Evolutionary conservation across 2,888 invertebrate species (phyloP).

Genomic region (Cheiracanthium punctorium): DNA sequence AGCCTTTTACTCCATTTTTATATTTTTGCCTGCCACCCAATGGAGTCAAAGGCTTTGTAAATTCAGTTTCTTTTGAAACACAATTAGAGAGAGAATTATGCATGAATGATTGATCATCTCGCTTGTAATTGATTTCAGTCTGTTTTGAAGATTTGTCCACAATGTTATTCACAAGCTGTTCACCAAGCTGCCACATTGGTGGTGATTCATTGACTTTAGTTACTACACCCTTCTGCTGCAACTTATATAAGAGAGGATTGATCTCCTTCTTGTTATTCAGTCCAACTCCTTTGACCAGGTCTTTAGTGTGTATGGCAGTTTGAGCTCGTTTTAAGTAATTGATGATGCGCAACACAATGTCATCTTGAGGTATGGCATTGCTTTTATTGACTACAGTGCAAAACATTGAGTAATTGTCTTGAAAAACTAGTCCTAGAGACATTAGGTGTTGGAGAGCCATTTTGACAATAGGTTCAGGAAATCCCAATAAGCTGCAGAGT

Average conservation of each 20-base stretch:
- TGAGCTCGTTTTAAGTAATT: slow-evolving; percentile 67
- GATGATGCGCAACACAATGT: slow-evolving; percentile 62
- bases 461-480: slow-evolving; percentile 58
- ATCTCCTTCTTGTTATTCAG: slow-evolving; percentile 70
- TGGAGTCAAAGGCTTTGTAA: slow-evolving; percentile 68
- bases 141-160: slow-evolving; percentile 44
- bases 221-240: slow-evolving; percentile 71
- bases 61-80: slow-evolving; percentile 57
- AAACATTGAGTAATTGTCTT: slow-evolving; percentile 66
- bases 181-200: slow-evolving; percentile 70
- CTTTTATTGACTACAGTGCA: slow-evolving; percentile 64
- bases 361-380: slow-evolving; percentile 64
- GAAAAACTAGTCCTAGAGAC: slow-evolving; percentile 62
- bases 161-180: slow-evolving; percentile 59
- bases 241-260: slow-evolving; percentile 68
- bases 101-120: slow-evolving; percentile 57
- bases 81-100: slow-evolving; percentile 54
- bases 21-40: slow-evolving; percentile 67
- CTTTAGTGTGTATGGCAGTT: slow-evolving; percentile 64
- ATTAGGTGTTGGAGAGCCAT: slow-evolving; percentile 62
- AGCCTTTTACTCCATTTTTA: slow-evolving; percentile 69
- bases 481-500: slow-evolving; percentile 61
- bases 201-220: slow-evolving; percentile 71
- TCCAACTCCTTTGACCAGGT: slow-evolving; percentile 67
- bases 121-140: slow-evolving; percentile 50